phyloP scores from a whole-genome alignment of 2,888 invertebrate species.

The Eurytoma adleriae region DNA sequence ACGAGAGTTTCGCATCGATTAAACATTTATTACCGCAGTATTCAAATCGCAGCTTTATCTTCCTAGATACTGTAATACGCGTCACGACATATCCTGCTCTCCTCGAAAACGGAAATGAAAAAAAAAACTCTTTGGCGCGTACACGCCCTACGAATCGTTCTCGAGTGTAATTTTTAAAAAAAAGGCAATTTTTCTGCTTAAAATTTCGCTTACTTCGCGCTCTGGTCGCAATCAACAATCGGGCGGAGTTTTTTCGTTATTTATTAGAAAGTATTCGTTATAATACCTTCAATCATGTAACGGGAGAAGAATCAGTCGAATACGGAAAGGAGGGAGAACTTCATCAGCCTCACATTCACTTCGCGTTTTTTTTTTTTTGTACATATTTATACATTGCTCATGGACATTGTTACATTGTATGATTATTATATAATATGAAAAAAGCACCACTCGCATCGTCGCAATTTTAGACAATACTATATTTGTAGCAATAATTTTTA shows the following conservation, averaged over 20 bases:
- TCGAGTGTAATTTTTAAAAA: conserved; percentile 20
- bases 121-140: conserved; percentile 18
- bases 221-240: conserved; percentile 11
- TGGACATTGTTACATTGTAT: conserved; percentile 53
- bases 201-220: conserved; percentile 13
- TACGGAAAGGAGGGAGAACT: conserved; percentile 17
- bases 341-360: conserved; percentile 31
- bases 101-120: conserved; percentile 13
- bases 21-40: conserved; percentile 74
- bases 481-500: conserved; percentile 55
- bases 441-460: conserved; percentile 53
- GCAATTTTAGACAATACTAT: conserved; percentile 56
- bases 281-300: conserved; percentile 44
- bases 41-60: conserved; percentile 75
- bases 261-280: conserved; percentile 52
- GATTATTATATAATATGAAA: conserved; percentile 48
- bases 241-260: conserved; percentile 51
- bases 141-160: conserved; percentile 23
- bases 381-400: conserved; percentile 56
- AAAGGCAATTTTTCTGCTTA: conserved; percentile 35
- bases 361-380: conserved; percentile 54
- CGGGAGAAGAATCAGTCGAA: conserved; percentile 37
- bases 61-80: conserved; percentile 65
- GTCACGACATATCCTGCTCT: conserved; percentile 37
- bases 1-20: conserved; percentile 63